Conservation (phyloP, 1,140 invertebrate genomes). For the Drosophila melanogaster region DNA sequence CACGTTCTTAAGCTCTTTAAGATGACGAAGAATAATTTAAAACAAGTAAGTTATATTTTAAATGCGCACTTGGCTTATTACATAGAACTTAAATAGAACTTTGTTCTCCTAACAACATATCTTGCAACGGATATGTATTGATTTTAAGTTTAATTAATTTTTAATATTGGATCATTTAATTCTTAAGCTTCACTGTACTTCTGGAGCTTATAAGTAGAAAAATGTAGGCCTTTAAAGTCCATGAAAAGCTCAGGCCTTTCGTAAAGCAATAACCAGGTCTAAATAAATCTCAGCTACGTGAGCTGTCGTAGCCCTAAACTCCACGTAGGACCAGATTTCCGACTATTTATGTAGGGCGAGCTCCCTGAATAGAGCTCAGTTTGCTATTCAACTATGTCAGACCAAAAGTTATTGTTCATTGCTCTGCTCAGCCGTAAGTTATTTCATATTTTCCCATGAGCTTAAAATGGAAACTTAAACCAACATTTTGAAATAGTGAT, state of each 20-base stretch:
- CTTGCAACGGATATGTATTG: too few relatives aligned
- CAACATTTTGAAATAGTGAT: constrained; percentile 1
- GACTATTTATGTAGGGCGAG: constrained; percentile 28
- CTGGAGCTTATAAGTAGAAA: too few relatives aligned
- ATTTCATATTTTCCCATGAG: not conserved
- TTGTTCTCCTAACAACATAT: too few relatives aligned
- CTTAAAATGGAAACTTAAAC: not conserved
- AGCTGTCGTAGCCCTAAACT: not conserved
- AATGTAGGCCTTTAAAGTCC: not conserved
- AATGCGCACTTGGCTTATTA: too few relatives aligned
- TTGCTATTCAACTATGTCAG: constrained; percentile 10
- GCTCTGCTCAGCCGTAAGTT: constrained; percentile 23
- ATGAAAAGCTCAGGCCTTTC: not conserved
- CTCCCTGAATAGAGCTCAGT: constrained; percentile 4
- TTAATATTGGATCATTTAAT: too few relatives aligned
- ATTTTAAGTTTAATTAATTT: too few relatives aligned
- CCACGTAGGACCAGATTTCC: constrained; percentile 31
- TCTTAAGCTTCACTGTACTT: too few relatives aligned
- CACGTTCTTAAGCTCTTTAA: too few relatives aligned
- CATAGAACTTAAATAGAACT: too few relatives aligned
- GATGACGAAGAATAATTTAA: too few relatives aligned
- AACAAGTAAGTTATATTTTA: too few relatives aligned
- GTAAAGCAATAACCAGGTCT: not conserved
- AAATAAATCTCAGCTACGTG: constrained; percentile 32
- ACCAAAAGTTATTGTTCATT: constrained; percentile 17